phyloP scores from a whole-genome alignment of 2,888 invertebrate species.

The Drosophila multiciliata region DNA sequence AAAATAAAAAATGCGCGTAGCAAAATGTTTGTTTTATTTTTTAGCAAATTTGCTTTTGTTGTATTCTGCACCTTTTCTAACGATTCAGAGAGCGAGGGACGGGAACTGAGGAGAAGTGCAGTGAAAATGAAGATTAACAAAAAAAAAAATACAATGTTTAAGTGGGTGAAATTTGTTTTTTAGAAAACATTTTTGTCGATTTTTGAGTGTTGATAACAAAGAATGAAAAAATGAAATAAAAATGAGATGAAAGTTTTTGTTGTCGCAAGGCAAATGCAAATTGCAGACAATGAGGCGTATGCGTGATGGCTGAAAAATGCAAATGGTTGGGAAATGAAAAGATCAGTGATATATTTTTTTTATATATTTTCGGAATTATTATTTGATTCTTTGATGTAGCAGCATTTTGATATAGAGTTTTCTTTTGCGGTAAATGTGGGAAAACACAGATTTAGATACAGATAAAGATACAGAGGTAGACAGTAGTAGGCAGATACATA shows the following conservation, averaged over 20 bases:
- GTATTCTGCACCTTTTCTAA: slow-evolving; percentile 46
- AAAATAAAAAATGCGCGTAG: slow-evolving; percentile 68
- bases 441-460: slow-evolving; percentile 44
- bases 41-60: slow-evolving; percentile 75
- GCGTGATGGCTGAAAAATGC: slow-evolving; percentile 57
- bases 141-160: slow-evolving; percentile 12
- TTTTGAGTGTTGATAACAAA: slow-evolving; percentile 64
- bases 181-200: slow-evolving; percentile 64
- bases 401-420: slow-evolving; percentile 67
- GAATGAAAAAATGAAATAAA: slow-evolving; percentile 27
- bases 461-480: slow-evolving; percentile 39
- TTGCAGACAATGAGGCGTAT: slow-evolving; percentile 66
- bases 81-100: slow-evolving; percentile 30
- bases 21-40: slow-evolving; percentile 75
- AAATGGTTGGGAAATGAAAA: slow-evolving; percentile 51
- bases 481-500: slow-evolving; percentile 18
- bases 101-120: slow-evolving; percentile 64
- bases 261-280: slow-evolving; percentile 62
- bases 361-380: slow-evolving; percentile 73
- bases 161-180: slow-evolving; percentile 70
- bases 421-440: slow-evolving; percentile 65
- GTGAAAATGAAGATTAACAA: slow-evolving; percentile 67
- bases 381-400: slow-evolving; percentile 79
- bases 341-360: slow-evolving; percentile 20
- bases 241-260: slow-evolving; percentile 62